Evolutionary conservation across 2,113 vertebrate species (phyloP), one percentile per base, ranked within the genome.

Genomic region (Fulica atra): DNA sequence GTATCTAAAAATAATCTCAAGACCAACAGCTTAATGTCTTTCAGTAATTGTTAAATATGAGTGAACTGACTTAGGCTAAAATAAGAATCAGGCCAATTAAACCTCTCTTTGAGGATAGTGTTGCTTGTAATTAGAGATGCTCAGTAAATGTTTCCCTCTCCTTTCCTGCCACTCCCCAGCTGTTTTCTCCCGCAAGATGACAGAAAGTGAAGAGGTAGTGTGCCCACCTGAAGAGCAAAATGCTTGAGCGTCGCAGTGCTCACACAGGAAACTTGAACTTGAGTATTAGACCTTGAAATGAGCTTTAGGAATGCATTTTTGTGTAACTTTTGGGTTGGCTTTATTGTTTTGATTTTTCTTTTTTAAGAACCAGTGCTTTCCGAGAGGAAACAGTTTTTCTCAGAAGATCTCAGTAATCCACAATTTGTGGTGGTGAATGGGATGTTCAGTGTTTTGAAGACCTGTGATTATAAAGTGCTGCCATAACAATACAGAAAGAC

Each of bases 51-150:
- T 95, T 94, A 72, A 83, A 72, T 89, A 44, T 29, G 68, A 83
- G 76, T 7, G 60, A 95, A 73, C 91, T 66, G 68, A 69, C 46
- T 46, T 83, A 54, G 50, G 76, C 76, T 93, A 94, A 97, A 94
- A 90, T 81, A 90, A 88, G 94, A 95, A 92, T 46, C 28, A 81
- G 79, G 40, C 79, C 82, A 96, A 77, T 93, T 92, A 95, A 96
- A 60, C 16, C 25, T 83, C 36, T 86, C 91, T 92, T 82, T 92
- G 74, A 86, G 83, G 50, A 70, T 5, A 72, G 66, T 63, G 68
- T n/a, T 66, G 72, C 68, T 78, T 90, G 59, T 86, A 92, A 88
- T 94, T 80, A 88, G 79, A 60, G 78, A 48, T 91, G 88, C 74
- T 88, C 40, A 53, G 85, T 70, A 91, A 92, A 72, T 72, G 74